Evolutionary conservation across 2,113 vertebrate genomes (phyloP).

Genomic region (Australoheros scitulus): DNA sequence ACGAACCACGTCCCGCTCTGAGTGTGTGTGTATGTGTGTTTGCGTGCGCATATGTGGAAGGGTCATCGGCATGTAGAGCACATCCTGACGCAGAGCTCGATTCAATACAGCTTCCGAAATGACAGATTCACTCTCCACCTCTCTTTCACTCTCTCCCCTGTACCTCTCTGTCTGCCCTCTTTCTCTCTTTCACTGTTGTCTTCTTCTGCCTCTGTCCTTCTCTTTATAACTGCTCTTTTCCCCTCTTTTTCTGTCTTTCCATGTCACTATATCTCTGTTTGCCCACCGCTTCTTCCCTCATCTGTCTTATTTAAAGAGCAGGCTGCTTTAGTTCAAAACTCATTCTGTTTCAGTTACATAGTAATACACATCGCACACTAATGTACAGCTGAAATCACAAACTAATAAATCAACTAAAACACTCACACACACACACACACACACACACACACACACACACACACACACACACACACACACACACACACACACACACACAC

Average conservation of each 20-base stretch:
- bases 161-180: slow-evolving; percentile 47
- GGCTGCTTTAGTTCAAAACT: slow-evolving; percentile 59
- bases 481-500: too few relatives aligned
- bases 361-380: slow-evolving; percentile 53
- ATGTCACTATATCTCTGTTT: slow-evolving; percentile 26
- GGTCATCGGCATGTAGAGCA: slow-evolving; percentile 82
- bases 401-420: slow-evolving; percentile 56
- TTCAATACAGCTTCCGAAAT: slow-evolving; percentile 81
- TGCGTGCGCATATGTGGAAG: slow-evolving; percentile 46
- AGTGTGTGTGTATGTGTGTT: slow-evolving; percentile 28
- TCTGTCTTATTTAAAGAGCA: slow-evolving; percentile 69
- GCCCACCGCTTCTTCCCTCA: not conserved
- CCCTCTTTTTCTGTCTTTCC: slow-evolving; percentile 17
- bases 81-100: slow-evolving; percentile 81
- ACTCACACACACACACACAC: slow-evolving; percentile 5
- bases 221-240: slow-evolving; percentile 21
- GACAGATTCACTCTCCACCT: slow-evolving; percentile 71
- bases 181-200: not conserved
- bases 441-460: too few relatives aligned
- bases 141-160: slow-evolving; percentile 10
- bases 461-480: too few relatives aligned
- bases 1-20: slow-evolving; percentile 36
- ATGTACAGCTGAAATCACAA: slow-evolving; percentile 47
- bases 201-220: slow-evolving; percentile 7
- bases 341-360: slow-evolving; percentile 53